A percentile compares a stretch with the other conserved stretches of the same genome.
These are phyloP conservation scores for Australoheros scitulus DNA, from an alignment of 2,113 vertebrate species.

Conservation along the genomic window DNA sequence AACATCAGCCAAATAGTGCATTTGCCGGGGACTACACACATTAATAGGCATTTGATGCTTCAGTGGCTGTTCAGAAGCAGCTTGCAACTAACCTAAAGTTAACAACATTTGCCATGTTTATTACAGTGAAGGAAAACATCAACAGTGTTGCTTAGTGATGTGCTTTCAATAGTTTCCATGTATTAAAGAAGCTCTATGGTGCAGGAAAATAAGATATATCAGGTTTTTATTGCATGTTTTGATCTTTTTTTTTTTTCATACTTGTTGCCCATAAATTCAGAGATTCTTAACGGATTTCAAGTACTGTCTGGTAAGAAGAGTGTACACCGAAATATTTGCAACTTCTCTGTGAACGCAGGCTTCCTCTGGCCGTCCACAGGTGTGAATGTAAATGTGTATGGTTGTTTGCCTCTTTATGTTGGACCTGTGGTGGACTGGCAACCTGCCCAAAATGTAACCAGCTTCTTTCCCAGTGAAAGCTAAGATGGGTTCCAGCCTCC, in stretches of 20 bases:
- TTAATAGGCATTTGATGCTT: slow-evolving; percentile 7
- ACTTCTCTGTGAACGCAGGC: background rate
- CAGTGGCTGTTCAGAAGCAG: background rate
- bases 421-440: background rate
- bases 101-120: background rate
- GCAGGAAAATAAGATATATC: background rate
- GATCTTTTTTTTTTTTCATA: background rate
- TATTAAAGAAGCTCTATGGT: background rate
- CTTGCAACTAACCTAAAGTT: slow-evolving; percentile 1
- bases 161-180: background rate
- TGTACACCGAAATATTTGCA: background rate
- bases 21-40: slow-evolving; percentile 5
- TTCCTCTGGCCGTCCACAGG: background rate
- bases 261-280: background rate
- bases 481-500: background rate
- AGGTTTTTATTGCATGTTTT: background rate
- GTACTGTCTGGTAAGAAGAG: background rate
- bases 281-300: background rate
- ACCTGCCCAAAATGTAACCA: background rate
- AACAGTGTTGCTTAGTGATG: background rate
- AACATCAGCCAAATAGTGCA: background rate
- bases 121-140: background rate
- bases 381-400: background rate
- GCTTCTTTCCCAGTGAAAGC: background rate
- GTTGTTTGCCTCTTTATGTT: background rate